Evolutionary conservation across 2,797 vertebrate genomes (phyloP), one percentile per base, ranked within the genome.

Genomic region (Alfaro cultratus): DNA sequence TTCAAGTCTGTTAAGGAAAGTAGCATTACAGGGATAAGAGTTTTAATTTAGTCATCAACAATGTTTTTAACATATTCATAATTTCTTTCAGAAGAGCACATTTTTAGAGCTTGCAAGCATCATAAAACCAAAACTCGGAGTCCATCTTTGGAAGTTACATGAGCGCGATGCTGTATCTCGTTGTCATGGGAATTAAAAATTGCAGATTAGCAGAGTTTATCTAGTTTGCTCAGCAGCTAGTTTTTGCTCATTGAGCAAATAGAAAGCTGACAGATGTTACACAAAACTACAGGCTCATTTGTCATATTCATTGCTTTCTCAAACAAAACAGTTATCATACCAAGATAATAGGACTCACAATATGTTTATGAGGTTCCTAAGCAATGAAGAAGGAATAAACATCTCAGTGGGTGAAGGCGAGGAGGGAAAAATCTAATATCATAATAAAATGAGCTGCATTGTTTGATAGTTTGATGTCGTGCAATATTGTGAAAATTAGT

Each of bases 251-350:
- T 78, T 72, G 79, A 74, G 60, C 76, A 68, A n/a, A 11, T 41
- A 41, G 47, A 78, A 76, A 57, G 74, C 62, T 84, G 81, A 83
- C 87, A 88, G 83, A 85, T 86, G 80, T 79, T 83, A 47, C 62
- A 77, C 77, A 80, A 73, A 85, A 71, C 53, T 67, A 64, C 64
- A 77, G 82, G 74, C 76, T 90, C 68, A 83, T 85, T 87, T 83
- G 53, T 43, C 74, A 80, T 45, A 43, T 76, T 74, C 16, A 76
- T 79, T 67, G 53, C 75, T 86, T 85, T 86, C 26, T 74, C 81
- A 80, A 74, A 76, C 39, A 11, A 71, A 83, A 79, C 43, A 41
- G 34, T 76, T 83, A 85, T 85, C 39, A 39, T 85, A 60, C 68
- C 72, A 62, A 72, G 76, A 46, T 82, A 86, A 80, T 71, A 80